phyloP scores from a whole-genome alignment of 2,113 vertebrate species.

The Odocoileus hemionus region DNA sequence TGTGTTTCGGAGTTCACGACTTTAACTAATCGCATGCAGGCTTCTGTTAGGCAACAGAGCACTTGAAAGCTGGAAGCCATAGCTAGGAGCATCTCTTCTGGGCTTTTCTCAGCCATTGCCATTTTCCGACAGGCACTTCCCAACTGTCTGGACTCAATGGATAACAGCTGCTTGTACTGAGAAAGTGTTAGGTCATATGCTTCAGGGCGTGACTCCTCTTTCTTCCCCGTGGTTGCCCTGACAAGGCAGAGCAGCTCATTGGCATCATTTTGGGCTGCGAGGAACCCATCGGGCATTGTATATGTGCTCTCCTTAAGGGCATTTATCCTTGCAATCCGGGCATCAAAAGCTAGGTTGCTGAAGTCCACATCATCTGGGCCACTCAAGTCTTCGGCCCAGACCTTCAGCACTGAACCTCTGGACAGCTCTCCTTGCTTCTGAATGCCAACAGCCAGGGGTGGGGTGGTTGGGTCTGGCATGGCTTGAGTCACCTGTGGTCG shows the following conservation, averaged over 20 bases:
- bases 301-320: slow-evolving; percentile 91
- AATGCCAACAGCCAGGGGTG: slow-evolving; percentile 46
- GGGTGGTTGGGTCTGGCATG: slow-evolving; percentile 47
- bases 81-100: slow-evolving; percentile 92
- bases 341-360: slow-evolving; percentile 84
- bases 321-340: slow-evolving; percentile 84
- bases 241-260: slow-evolving; percentile 91
- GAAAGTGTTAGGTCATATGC: slow-evolving; percentile 83
- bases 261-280: slow-evolving; percentile 91
- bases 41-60: slow-evolving; percentile 93
- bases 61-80: slow-evolving; percentile 96
- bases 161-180: slow-evolving; percentile 89
- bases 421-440: slow-evolving; percentile 69
- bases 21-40: slow-evolving; percentile 94
- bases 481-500: slow-evolving; percentile 58
- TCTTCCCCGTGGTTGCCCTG: slow-evolving; percentile 83
- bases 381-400: slow-evolving; percentile 74
- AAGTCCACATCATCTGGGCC: slow-evolving; percentile 74
- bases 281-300: slow-evolving; percentile 90
- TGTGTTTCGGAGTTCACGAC: slow-evolving; percentile 86
- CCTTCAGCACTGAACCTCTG: slow-evolving; percentile 42
- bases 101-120: slow-evolving; percentile 89
- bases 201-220: slow-evolving; percentile 80
- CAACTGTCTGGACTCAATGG: slow-evolving; percentile 90
- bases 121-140: slow-evolving; percentile 92